These are phyloP conservation scores for Tenebrosternarchus preto DNA, from an alignment of 2,113 vertebrate genomes.

Conservation along the genomic window DNA sequence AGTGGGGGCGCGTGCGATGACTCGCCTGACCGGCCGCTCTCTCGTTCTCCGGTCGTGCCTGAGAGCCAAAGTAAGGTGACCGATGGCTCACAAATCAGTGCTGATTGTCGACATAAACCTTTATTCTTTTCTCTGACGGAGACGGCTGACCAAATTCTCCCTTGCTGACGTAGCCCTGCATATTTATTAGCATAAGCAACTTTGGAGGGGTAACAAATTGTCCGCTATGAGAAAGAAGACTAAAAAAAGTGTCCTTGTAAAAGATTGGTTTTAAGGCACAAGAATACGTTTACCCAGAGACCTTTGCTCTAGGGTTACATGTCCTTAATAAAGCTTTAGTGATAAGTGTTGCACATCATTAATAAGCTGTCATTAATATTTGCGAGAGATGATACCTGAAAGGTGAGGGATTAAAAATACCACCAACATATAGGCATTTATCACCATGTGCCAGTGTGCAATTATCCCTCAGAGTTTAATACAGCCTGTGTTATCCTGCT, in stretches of 20 bases:
- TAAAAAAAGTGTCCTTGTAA: not conserved
- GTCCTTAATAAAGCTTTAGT: not conserved
- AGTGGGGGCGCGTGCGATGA: constrained; percentile 44
- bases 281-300: not conserved
- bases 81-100: constrained; percentile 51
- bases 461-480: not conserved
- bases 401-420: not conserved
- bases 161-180: constrained; percentile 3
- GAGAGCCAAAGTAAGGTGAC: constrained; percentile 33
- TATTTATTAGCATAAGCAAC: not conserved
- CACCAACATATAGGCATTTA: not conserved
- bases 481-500: not conserved
- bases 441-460: not conserved
- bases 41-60: no score
- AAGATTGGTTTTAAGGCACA: not conserved
- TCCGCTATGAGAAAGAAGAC: not conserved
- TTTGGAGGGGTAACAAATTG: not conserved
- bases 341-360: not conserved
- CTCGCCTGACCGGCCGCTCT: constrained; percentile 25
- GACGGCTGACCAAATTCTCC: constrained; percentile 24
- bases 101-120: constrained; percentile 51
- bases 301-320: not conserved
- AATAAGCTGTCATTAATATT: constrained; percentile 25
- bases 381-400: no score
- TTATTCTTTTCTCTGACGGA: constrained; percentile 27